Percentiles rank a stretch among this genome's conserved stretches.
Evolutionary conservation across 2,888 invertebrate genomes (phyloP).

Genomic region (Phlogophora meticulosa): DNA sequence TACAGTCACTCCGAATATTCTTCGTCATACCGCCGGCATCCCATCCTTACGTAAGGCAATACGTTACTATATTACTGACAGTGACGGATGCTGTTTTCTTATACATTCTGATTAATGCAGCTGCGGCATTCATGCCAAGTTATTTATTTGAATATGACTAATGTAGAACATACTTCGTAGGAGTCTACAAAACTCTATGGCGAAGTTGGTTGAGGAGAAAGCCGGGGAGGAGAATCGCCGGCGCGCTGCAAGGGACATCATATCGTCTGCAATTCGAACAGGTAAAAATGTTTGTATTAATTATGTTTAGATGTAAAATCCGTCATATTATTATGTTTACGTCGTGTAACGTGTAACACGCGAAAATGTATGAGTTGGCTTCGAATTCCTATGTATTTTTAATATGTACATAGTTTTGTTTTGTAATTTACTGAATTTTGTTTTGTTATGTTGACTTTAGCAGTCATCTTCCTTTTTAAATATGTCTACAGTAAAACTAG

Average conservation of each 20-base stretch:
- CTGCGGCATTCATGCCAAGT: constrained; percentile 54
- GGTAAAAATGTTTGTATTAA: constrained; percentile 69
- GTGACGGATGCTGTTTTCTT: constrained; percentile 52
- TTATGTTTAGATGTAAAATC: background rate
- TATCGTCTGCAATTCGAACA: constrained; percentile 93
- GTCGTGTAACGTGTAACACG: constrained; percentile 10
- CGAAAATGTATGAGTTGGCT: background rate
- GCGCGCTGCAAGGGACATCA: constrained; percentile 94
- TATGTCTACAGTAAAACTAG: background rate
- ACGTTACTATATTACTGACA: constrained; percentile 44
- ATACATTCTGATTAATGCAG: constrained; percentile 56
- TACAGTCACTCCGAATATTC: constrained; percentile 17
- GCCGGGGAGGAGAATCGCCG: constrained; percentile 88
- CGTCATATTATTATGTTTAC: constrained; percentile 6
- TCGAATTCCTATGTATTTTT: background rate
- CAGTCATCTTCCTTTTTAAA: background rate
- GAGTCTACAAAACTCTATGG: constrained; percentile 93
- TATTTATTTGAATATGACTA: constrained; percentile 61
- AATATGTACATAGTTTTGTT: background rate
- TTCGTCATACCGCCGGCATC: constrained; percentile 13
- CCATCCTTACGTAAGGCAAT: constrained; percentile 32
- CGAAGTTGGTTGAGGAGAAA: constrained; percentile 90
- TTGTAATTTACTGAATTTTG: too few relatives aligned
- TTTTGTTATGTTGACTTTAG: background rate
- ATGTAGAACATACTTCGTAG: constrained; percentile 68